Evolutionary conservation across 2,797 vertebrate species (phyloP).

Genomic region (Xerus rutilus): DNA sequence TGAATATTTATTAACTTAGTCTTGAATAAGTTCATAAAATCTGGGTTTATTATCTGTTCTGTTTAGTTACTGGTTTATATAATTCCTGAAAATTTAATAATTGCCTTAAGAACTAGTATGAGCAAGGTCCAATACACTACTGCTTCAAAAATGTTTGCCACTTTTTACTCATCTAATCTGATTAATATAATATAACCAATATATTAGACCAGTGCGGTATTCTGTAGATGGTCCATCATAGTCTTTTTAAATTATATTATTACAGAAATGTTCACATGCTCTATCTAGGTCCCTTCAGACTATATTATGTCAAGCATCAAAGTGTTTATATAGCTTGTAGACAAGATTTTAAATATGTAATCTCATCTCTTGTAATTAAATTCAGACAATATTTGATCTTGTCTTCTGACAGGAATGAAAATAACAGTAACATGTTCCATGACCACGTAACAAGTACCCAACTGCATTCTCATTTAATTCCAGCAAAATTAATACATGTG

Average conservation of each 20-base stretch:
- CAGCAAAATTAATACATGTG: not conserved
- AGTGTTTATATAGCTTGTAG: not conserved
- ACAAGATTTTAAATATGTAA: not conserved
- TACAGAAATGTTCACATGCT: not conserved
- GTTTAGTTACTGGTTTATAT: not conserved
- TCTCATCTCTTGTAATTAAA: not conserved
- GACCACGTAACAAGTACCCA: not conserved
- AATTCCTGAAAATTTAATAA: not conserved
- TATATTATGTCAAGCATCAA: not conserved
- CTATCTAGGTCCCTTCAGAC: not conserved
- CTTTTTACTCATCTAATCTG: not conserved
- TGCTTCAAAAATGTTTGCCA: not conserved
- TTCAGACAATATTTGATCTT: not conserved
- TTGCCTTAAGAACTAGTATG: not conserved
- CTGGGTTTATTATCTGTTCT: not conserved
- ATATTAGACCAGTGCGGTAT: not conserved
- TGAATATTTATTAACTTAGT: not conserved
- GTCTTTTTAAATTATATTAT: not conserved
- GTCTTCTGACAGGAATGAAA: not conserved
- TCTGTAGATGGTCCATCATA: not conserved
- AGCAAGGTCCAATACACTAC: not conserved
- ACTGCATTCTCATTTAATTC: not conserved
- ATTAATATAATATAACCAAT: not conserved
- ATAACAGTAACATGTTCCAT: not conserved
- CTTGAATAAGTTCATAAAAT: not conserved